Conservation (phyloP, 2,797 vertebrate genomes). For the Mormyrus proboscirostris region DNA sequence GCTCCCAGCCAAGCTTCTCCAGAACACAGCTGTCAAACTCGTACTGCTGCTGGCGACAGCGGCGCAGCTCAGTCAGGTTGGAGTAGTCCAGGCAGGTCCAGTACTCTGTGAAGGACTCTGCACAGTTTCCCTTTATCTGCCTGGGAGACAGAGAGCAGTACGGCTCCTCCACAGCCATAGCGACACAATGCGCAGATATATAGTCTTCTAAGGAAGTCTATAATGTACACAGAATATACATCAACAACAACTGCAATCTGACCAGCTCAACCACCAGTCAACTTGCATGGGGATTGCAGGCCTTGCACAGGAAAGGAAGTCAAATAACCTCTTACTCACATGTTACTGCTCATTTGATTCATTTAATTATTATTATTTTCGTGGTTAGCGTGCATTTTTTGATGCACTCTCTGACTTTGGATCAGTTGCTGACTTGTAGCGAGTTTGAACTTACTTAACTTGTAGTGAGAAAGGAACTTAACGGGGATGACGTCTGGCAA, state of each 20-base stretch:
- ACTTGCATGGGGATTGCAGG: neutral
- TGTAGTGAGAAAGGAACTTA: neutral
- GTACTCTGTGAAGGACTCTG: conserved; percentile 89
- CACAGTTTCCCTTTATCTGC: conserved; percentile 84
- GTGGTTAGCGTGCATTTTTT: neutral
- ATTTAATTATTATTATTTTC: neutral
- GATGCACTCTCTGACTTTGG: neutral
- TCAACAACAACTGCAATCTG: neutral
- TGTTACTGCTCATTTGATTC: neutral
- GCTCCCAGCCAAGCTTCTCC: conserved; percentile 89
- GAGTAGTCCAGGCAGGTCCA: conserved; percentile 91
- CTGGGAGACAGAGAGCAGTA: conserved; percentile 48
- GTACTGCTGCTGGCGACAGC: conserved; percentile 79
- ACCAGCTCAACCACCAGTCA: neutral
- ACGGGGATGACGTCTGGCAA: neutral
- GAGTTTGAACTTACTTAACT: neutral
- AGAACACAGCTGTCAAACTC: conserved; percentile 85
- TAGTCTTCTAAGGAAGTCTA: neutral
- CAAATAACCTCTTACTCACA: neutral
- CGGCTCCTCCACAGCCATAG: neutral
- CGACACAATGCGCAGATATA: neutral
- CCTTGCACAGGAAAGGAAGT: neutral
- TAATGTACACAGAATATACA: neutral
- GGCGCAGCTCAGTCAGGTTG: conserved; percentile 62
- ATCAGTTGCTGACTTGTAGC: neutral